phyloP scores from a whole-genome alignment of 2,797 vertebrate genomes.

The Odontamblyopus lacepedii region DNA sequence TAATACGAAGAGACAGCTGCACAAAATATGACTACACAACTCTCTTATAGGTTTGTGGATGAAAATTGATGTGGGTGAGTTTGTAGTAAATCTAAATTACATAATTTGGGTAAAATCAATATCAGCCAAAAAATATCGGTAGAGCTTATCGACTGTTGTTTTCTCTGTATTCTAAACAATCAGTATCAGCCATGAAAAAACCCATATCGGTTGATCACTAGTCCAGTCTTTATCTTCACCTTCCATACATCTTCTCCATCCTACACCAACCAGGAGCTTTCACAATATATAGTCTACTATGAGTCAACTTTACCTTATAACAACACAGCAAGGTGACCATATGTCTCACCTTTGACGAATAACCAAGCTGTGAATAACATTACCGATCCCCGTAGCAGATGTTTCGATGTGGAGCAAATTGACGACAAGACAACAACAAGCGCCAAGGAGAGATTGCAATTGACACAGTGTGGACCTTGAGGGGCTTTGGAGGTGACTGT shows the following conservation, averaged over 20 bases:
- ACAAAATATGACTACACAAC: no score
- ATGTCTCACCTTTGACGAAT: neutral
- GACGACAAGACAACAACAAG: conserved; percentile 10
- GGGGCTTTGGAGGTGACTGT: conserved; percentile 3
- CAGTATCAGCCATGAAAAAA: no score
- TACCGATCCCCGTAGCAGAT: neutral
- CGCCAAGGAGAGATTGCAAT: conserved; percentile 7
- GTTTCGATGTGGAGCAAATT: neutral
- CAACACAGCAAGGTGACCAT: neutral
- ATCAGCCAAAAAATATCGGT: no score
- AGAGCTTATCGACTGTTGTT: no score
- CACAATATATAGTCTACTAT: neutral
- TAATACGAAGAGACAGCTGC: no score
- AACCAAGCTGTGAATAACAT: neutral
- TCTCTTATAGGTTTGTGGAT: no score
- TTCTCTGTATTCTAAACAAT: no score
- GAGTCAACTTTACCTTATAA: neutral
- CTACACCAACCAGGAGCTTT: neutral
- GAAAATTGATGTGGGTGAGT: no score
- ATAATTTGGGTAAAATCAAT: no score
- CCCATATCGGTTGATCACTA: no score
- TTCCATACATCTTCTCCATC: neutral
- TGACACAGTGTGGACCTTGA: conserved; percentile 8
- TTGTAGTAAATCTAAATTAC: no score
- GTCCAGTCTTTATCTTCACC: no score